Percentiles rank a stretch among this genome's conserved stretches.
Conservation (phyloP, 2,888 invertebrate genomes). For the Callyntrura sp. region DNA sequence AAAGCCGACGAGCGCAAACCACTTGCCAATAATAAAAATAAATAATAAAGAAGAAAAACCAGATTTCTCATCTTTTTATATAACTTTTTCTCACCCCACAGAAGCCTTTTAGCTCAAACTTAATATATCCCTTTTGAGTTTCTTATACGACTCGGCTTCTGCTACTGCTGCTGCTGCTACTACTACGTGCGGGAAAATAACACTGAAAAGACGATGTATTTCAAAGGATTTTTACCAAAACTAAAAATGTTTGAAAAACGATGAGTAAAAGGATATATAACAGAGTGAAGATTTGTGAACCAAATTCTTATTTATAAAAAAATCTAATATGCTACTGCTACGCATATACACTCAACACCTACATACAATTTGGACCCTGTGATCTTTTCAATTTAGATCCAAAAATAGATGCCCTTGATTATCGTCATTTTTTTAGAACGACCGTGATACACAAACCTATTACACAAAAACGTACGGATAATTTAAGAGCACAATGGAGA, state of each 20-base stretch:
- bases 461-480: slow-evolving; percentile 58
- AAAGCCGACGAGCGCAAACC: slow-evolving; percentile 67
- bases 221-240: slow-evolving; percentile 62
- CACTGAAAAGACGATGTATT: not conserved
- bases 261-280: not conserved
- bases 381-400: not conserved
- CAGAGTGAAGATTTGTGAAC: not conserved
- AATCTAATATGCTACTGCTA: not conserved
- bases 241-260: slow-evolving; percentile 60
- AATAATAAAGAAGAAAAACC: slow-evolving; percentile 52
- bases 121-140: slow-evolving; percentile 3
- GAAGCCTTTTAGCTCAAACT: not conserved
- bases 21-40: slow-evolving; percentile 49
- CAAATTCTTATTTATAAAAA: not conserved
- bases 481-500: slow-evolving; percentile 52
- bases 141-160: slow-evolving; percentile 31
- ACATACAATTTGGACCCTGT: not conserved
- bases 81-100: not conserved
- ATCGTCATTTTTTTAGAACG: slow-evolving; percentile 42
- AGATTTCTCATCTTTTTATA: slow-evolving; percentile 51
- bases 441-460: slow-evolving; percentile 25
- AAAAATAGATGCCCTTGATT: slow-evolving; percentile 71
- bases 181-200: slow-evolving; percentile 20
- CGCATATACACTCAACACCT: not conserved
- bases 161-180: not conserved